These are phyloP conservation scores for Chloromyia formosa DNA, from an alignment of 2,888 invertebrate genomes.

Conservation along the genomic window DNA sequence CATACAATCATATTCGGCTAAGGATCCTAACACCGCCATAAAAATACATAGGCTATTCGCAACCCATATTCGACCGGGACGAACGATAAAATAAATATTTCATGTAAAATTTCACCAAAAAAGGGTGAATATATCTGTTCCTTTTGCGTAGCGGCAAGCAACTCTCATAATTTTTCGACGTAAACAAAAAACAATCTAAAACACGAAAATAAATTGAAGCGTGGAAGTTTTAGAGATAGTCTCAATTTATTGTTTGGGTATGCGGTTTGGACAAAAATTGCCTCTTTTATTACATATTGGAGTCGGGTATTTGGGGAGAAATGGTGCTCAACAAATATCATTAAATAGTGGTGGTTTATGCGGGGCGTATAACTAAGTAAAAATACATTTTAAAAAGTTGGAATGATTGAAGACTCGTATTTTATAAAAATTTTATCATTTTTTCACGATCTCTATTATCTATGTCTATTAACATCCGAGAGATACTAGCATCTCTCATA, in stretches of 20 bases:
- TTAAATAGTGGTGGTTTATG: not conserved
- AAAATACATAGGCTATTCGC: constrained; percentile 26
- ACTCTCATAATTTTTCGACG: constrained; percentile 3
- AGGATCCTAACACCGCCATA: not conserved
- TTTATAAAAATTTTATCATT: too few species aligned
- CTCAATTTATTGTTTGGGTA: constrained; percentile 11
- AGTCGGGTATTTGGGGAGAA: not conserved
- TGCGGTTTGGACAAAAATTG: constrained; percentile 14
- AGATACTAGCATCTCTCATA: too few species aligned
- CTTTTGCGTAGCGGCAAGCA: not conserved
- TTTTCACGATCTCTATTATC: too few species aligned
- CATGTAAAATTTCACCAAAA: constrained; percentile 18
- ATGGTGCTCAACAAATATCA: not conserved
- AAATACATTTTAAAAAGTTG: not conserved
- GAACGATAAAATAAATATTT: constrained; percentile 11
- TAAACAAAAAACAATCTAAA: not conserved
- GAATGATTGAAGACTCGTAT: too few species aligned
- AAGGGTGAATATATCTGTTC: constrained; percentile 24
- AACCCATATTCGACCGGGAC: not conserved
- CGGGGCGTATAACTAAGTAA: too few species aligned
- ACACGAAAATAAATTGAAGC: not conserved
- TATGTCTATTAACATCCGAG: too few species aligned
- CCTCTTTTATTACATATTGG: constrained; percentile 1
- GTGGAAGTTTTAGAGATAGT: constrained; percentile 23
- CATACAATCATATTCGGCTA: too few species aligned